Conservation (phyloP, 2,888 invertebrate species). For the Boloria euphrosyne region DNA sequence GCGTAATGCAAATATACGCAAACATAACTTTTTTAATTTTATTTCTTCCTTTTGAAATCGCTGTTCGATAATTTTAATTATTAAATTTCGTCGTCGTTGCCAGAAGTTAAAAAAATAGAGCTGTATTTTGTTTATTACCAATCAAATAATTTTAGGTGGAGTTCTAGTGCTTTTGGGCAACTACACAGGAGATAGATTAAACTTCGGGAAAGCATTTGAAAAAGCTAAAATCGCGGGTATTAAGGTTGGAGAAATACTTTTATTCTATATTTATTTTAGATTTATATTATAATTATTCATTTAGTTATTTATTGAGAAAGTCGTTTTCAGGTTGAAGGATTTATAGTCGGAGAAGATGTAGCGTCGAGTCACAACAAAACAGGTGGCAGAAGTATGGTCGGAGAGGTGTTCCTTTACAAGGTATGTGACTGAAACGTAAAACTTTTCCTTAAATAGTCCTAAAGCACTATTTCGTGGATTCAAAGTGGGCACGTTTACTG, state of each 20-base stretch:
- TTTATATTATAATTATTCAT: background rate
- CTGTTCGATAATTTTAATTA: too few relatives aligned
- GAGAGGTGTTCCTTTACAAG: conserved; percentile 83
- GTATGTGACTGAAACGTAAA: conserved; percentile 48
- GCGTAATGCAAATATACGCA: too few relatives aligned
- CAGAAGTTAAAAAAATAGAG: too few relatives aligned
- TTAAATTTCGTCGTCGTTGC: too few relatives aligned
- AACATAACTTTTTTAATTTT: too few relatives aligned
- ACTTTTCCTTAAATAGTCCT: too few relatives aligned
- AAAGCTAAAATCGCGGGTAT: conserved; percentile 84
- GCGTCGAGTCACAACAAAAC: conserved; percentile 80
- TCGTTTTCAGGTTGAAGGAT: conserved; percentile 70
- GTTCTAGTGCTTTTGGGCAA: conserved; percentile 89
- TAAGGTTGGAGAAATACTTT: conserved; percentile 57
- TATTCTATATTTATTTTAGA: background rate
- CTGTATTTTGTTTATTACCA: too few relatives aligned
- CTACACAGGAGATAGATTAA: conserved; percentile 90
- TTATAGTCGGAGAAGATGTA: conserved; percentile 87
- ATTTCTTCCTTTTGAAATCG: too few relatives aligned
- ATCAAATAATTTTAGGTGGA: conserved; percentile 71
- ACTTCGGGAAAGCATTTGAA: conserved; percentile 91
- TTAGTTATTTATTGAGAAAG: background rate
- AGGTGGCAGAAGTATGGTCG: conserved; percentile 86
- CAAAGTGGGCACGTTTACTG: too few relatives aligned
- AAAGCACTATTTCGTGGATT: too few relatives aligned